Percentiles rank a stretch among this genome's conserved stretches.
Evolutionary conservation across 2,797 vertebrate species (phyloP).

Genomic region (Cynodonichthys magdalenae): DNA sequence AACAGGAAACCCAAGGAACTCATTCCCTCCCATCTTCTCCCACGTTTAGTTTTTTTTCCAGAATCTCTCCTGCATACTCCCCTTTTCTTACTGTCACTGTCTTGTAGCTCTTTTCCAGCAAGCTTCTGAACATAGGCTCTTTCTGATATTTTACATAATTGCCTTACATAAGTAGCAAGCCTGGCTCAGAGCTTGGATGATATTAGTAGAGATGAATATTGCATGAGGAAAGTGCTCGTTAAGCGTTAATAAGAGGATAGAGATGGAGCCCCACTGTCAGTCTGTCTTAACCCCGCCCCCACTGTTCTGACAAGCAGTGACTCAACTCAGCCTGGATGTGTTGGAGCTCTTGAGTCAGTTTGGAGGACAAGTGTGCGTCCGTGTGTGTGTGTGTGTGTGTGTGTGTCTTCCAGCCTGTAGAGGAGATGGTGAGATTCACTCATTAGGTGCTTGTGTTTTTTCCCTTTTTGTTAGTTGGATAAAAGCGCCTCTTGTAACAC

Average conservation of each 20-base stretch:
- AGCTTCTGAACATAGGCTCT: conserved; percentile 74
- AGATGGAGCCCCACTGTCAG: conserved; percentile 82
- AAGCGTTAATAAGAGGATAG: conserved; percentile 86
- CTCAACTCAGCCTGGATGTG: conserved; percentile 74
- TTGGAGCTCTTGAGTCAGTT: conserved; percentile 76
- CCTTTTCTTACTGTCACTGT: conserved; percentile 62
- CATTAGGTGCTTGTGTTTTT: conserved; percentile 82
- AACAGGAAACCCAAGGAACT: conserved; percentile 1
- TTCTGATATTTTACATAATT: conserved; percentile 87
- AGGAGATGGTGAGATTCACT: conserved; percentile 65
- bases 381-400: conserved; percentile 8
- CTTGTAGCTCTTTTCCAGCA: conserved; percentile 75
- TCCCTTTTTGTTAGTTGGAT: conserved; percentile 77
- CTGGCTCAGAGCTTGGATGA: conserved; percentile 81
- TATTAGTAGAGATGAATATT: conserved; percentile 85
- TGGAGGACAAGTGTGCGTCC: conserved; percentile 47
- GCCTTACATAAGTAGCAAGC: conserved; percentile 86
- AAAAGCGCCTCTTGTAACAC: conserved; percentile 80
- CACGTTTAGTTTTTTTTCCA: conserved; percentile 18
- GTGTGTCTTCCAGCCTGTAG: conserved; percentile 39
- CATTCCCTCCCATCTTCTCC: conserved; percentile 22
- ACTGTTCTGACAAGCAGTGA: conserved; percentile 75
- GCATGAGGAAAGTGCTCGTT: conserved; percentile 86
- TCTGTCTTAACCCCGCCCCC: conserved; percentile 80
- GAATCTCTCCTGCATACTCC: conserved; percentile 27